These are phyloP conservation scores for Cercopithecus mona DNA, from an alignment of 2,113 vertebrate species.

Conservation along the genomic window DNA sequence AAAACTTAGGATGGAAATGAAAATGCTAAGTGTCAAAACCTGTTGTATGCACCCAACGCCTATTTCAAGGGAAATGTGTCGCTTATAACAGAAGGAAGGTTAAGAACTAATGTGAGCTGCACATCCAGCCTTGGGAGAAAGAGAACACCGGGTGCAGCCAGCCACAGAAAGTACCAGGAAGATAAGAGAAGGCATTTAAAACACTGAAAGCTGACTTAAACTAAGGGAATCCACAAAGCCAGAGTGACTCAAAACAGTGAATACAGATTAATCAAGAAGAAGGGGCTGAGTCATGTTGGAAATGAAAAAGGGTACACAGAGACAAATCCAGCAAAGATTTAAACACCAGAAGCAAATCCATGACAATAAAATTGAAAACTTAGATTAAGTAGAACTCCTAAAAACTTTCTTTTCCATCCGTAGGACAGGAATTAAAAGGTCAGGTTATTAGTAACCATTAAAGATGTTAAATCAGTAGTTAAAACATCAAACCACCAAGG, in stretches of 20 bases:
- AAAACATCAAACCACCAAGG: neutral
- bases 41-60: rapidly evolving
- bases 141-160: neutral
- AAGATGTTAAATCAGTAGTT: neutral
- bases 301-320: neutral
- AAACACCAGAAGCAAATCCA: neutral
- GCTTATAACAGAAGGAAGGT: neutral
- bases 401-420: neutral
- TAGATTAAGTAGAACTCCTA: neutral
- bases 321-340: neutral
- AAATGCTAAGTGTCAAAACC: rapidly evolving
- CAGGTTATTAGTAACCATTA: neutral
- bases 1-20: neutral
- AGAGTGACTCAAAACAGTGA: neutral
- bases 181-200: rapidly evolving
- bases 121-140: too few species aligned
- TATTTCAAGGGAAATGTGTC: rapidly evolving
- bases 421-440: neutral
- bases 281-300: neutral
- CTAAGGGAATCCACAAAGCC: neutral
- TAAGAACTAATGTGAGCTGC: rapidly evolving
- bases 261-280: neutral
- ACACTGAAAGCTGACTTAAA: neutral
- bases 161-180: neutral
- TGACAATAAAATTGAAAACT: neutral